Conservation (phyloP, 2,888 invertebrate genomes). For the Troilus luridus region DNA sequence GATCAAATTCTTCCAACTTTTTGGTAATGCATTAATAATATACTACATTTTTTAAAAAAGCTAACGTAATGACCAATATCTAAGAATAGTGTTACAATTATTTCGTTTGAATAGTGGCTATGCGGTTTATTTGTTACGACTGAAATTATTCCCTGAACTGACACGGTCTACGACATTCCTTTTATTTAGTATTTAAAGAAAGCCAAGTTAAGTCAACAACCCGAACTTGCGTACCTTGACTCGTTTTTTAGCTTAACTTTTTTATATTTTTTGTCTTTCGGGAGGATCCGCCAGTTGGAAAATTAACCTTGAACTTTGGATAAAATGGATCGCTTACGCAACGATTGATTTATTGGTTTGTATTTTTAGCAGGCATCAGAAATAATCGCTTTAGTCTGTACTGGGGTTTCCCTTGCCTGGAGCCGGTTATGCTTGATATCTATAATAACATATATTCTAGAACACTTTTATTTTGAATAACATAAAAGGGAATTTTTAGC, state of each 20-base stretch:
- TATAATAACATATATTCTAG: too few species aligned
- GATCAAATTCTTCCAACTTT: too few species aligned
- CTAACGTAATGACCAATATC: too few species aligned
- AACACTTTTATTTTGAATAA: too few species aligned
- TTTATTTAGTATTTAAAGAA: not conserved
- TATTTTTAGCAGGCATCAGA: not conserved
- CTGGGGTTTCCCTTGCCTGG: not conserved
- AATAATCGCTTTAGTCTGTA: not conserved
- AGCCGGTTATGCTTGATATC: not conserved
- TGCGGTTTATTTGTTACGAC: not conserved
- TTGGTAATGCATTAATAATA: too few species aligned
- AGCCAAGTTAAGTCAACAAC: not conserved
- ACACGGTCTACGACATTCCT: not conserved
- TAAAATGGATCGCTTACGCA: not conserved
- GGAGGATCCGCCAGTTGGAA: not conserved
- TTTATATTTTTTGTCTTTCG: not conserved
- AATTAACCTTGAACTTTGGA: not conserved
- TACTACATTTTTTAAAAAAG: too few species aligned
- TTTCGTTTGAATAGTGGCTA: not conserved
- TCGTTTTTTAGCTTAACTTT: not conserved
- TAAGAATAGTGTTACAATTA: too few species aligned
- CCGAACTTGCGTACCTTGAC: constrained; percentile 13
- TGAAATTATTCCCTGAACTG: not conserved
- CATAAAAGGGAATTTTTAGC: too few species aligned
- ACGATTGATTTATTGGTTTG: not conserved